A percentile compares a stretch with the other conserved stretches of the same genome.
phyloP scores from a whole-genome alignment of 2,797 vertebrate species.

The Pitangus sulphuratus region DNA sequence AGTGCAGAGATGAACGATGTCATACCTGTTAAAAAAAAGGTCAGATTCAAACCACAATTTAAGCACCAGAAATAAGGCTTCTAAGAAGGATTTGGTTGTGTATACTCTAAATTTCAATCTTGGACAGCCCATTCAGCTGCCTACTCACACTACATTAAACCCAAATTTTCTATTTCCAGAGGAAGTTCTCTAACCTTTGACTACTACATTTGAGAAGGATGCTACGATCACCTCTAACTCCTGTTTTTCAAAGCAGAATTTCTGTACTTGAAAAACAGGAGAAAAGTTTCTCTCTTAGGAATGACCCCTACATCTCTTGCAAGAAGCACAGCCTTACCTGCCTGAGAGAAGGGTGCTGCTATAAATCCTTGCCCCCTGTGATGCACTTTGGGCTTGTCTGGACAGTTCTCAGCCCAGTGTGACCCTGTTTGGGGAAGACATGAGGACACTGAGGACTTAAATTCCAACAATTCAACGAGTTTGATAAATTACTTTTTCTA shows the following conservation, averaged over 20 bases:
- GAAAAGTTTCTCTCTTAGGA: not conserved
- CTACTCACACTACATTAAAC: not conserved
- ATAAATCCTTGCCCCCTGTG: not conserved
- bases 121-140: not conserved
- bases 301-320: accelerated
- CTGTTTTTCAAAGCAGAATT: not conserved
- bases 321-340: accelerated
- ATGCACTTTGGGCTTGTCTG: not conserved
- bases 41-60: not conserved
- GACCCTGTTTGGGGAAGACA: accelerated
- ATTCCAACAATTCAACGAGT: not conserved
- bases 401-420: too few species aligned
- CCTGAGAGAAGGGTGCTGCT: not conserved
- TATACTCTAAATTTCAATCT: not conserved
- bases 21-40: constrained; percentile 40
- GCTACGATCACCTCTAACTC: not conserved
- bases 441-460: not conserved
- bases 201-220: not conserved
- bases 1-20: not conserved
- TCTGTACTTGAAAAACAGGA: accelerated
- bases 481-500: not conserved
- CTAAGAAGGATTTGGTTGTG: not conserved
- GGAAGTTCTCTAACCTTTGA: not conserved
- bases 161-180: not conserved
- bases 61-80: not conserved